Base-by-base conservation (phyloP, 2,888 invertebrate species). In the Mythimna impura region DNA sequence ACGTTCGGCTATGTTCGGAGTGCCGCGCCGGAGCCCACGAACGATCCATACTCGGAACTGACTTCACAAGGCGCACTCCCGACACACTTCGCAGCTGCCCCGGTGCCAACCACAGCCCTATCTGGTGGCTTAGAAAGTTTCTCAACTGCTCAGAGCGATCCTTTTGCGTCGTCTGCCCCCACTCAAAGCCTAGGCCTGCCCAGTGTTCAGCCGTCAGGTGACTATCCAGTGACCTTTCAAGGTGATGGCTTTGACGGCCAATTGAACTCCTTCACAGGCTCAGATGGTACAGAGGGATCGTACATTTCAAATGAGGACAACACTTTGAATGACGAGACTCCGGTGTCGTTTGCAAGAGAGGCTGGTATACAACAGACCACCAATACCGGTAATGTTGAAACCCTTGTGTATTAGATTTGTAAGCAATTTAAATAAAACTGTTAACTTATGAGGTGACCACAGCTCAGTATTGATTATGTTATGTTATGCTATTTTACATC, bases 351-450 rank as follows among this genome's bases (percentile, higher is more conserved):
- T 86, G 87, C 92, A 22, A 89, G 96, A 83, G 92, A 94, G 78
- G 94, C 95, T 76, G 94, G 96, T 36, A 89, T 96, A 83, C 93
- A 95, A 73, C 93, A 94, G 20, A 83, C 88, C n/a, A 85, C 92
- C 0, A 93, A 94, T 4, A 95, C 94, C 2, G 95, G 93, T 8
- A 94, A 93, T 4, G 82, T 93, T 20, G 92, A 96, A 87, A 92
- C 93, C 9, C 68, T 95, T 71, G 91, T 90, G 9, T 95, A 95
- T 85, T 95, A 92, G 54, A 50, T 47, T 62, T 22, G 55, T 64
- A 66, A 63, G 43, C 71, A 25, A 61, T 57, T 58, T 63, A 34
- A 55, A 52, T n/a, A 40, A 3, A 62, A 40, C 12, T 54, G 43
- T 40, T 65, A 64, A 66, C 55, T 68, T 57, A 43, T 65, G 14